Conservation (phyloP, 2,113 vertebrate genomes). For the Sceloporus tristichus region DNA sequence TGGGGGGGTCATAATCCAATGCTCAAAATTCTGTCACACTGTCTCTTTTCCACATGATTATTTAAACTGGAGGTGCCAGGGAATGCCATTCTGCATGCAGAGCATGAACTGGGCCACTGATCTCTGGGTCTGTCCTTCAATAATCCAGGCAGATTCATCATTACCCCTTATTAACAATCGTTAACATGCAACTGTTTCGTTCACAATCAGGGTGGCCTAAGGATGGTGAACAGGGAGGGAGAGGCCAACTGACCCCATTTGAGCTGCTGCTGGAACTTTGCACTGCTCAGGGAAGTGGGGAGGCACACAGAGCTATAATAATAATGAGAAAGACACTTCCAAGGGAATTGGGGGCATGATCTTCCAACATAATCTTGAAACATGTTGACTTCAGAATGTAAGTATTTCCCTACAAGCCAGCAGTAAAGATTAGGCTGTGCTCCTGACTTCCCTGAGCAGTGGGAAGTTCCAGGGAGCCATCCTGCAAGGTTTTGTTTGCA, state of each 20-base stretch:
- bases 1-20: too few species aligned
- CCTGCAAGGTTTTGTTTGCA: not conserved
- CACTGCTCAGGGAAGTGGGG: not conserved
- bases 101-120: not conserved
- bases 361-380: not conserved
- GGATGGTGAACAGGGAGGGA: too few species aligned
- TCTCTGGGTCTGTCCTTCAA: not conserved
- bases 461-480: not conserved
- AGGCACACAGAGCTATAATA: not conserved
- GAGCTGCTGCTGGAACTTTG: not conserved
- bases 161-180: not conserved
- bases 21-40: too few species aligned
- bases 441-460: not conserved
- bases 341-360: not conserved
- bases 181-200: not conserved
- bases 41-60: not conserved
- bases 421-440: not conserved
- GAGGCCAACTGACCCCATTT: not conserved
- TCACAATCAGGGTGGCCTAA: not conserved
- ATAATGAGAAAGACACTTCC: not conserved
- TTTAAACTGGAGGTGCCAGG: not conserved
- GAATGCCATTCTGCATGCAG: not conserved
- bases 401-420: conserved; percentile 6
- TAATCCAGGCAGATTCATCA: not conserved
- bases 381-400: not conserved